Base-by-base conservation (phyloP, 2,888 invertebrate species). In the Watsonalla cultraria region DNA sequence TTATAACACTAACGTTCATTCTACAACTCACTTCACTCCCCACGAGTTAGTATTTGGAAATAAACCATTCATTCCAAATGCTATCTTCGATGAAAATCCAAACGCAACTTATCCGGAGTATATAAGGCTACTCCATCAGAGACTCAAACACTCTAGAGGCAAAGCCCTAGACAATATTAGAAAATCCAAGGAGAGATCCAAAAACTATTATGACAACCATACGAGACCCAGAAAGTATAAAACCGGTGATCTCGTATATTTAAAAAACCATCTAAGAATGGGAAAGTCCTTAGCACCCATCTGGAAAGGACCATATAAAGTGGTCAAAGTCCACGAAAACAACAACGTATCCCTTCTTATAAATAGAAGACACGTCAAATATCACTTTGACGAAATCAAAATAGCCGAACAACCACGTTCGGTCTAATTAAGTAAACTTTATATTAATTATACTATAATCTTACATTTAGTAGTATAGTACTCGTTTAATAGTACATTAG, bases 11-110 rank as follows among this genome's bases (percentile, higher is more conserved):
- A 54, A 52, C 7, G 46, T 56, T 0, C 66, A 70, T 48, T 49
- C 57, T 1, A 69, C 69, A 5, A 71, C 66, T 0, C n/a, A 65
- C 6, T 73, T 51, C 24, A 54, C 68, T 5, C 78, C 78, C 2
- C 74, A 66, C 42, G 80, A 82, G 60, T 53, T 81, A 45, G 2
- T 80, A 5, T 82, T 75, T 55, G 79, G 76, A 5, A 56, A 67
- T 51, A 76, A 75, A 60, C 65, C 79, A 0, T 59, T 34, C 8
- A 56, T 78, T 7, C 75, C 78, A 5, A 57, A 52, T 58, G 68
- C 72, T 0, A 34, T 65, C 0, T 59, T 54, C 11, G 53, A 61
- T 13, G 15, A 14, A 14, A 7, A 13, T n/a, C 8, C 46, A 14
- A 24, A 15, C 5, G 47, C 45, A 4, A 57, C 61, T 2, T 64